A percentile compares a stretch with the other conserved stretches of the same genome.
phyloP scores from a whole-genome alignment of 1,140 invertebrate genomes.

The Zaprionus davidi region DNA sequence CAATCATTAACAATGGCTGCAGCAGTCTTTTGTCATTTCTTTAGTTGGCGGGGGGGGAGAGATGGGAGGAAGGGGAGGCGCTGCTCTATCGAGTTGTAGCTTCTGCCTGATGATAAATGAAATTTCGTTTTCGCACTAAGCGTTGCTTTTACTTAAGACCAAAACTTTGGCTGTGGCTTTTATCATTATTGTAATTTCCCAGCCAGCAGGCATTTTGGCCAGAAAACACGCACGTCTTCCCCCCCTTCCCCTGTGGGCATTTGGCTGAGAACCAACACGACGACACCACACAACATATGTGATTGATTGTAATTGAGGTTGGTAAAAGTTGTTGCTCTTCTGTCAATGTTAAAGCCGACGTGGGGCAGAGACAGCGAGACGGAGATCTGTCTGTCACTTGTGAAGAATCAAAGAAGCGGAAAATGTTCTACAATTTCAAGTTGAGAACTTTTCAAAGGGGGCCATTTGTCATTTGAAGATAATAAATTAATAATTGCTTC shows the following conservation, averaged over 20 bases:
- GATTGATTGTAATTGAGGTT: conserved; percentile 79
- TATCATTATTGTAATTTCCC: conserved; percentile 76
- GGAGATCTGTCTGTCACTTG: conserved; percentile 35
- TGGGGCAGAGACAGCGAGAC: conserved; percentile 19
- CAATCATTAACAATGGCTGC: conserved; percentile 60
- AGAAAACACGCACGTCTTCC: conserved; percentile 55
- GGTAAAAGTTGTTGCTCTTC: conserved; percentile 67
- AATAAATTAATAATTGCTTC: conserved; percentile 7
- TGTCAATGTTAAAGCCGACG: conserved; percentile 71
- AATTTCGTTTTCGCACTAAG: conserved; percentile 60
- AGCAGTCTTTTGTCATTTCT: conserved; percentile 70
- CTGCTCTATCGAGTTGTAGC: conserved; percentile 18
- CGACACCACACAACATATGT: conserved; percentile 62
- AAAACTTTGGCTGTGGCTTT: conserved; percentile 58
- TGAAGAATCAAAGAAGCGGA: conserved; percentile 40
- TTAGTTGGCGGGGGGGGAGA: neutral
- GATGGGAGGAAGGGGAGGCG: neutral
- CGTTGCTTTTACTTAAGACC: conserved; percentile 53
- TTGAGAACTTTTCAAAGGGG: conserved; percentile 21
- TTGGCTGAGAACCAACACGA: conserved; percentile 53
- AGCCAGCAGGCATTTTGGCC: conserved; percentile 38
- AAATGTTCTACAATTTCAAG: conserved; percentile 44
- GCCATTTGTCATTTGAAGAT: conserved; percentile 30
- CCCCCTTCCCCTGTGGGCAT: conserved; percentile 12
- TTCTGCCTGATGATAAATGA: conserved; percentile 68